Percentiles rank a stretch among this genome's conserved stretches.
Evolutionary conservation across 2,797 vertebrate genomes (phyloP).

Genomic region (Urocyon cinereoargenteus): DNA sequence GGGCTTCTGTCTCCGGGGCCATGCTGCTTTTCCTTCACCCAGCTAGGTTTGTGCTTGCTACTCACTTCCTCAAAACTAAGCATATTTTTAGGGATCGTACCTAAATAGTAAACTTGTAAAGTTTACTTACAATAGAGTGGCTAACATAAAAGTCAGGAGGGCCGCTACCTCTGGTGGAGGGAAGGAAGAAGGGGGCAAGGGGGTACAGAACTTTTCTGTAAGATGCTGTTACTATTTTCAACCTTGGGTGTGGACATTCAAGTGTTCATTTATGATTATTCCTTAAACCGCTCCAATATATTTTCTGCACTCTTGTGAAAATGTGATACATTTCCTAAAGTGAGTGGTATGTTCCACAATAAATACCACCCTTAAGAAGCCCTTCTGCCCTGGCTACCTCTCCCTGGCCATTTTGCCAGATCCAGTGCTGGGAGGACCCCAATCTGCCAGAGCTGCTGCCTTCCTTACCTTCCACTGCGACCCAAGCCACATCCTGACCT

Average conservation of each 20-base stretch:
- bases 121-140: background rate
- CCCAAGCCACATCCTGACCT: background rate
- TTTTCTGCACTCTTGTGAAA: background rate
- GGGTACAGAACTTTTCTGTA: background rate
- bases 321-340: background rate
- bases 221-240: background rate
- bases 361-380: too few relatives aligned
- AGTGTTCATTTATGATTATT: background rate
- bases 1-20: background rate
- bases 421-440: fast-evolving
- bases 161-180: fast-evolving
- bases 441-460: fast-evolving
- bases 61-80: background rate
- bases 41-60: background rate
- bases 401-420: fast-evolving
- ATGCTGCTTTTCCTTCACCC: background rate
- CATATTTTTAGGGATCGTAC: background rate
- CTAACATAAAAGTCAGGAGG: background rate
- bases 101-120: background rate
- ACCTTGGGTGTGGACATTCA: too few relatives aligned
- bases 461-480: background rate
- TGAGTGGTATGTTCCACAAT: background rate
- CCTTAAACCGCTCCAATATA: background rate
- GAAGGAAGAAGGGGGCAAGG: background rate
- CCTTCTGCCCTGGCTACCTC: background rate